Evolutionary conservation across 2,888 invertebrate species (phyloP).

Genomic region (Ommatoiulus sabulosus): DNA sequence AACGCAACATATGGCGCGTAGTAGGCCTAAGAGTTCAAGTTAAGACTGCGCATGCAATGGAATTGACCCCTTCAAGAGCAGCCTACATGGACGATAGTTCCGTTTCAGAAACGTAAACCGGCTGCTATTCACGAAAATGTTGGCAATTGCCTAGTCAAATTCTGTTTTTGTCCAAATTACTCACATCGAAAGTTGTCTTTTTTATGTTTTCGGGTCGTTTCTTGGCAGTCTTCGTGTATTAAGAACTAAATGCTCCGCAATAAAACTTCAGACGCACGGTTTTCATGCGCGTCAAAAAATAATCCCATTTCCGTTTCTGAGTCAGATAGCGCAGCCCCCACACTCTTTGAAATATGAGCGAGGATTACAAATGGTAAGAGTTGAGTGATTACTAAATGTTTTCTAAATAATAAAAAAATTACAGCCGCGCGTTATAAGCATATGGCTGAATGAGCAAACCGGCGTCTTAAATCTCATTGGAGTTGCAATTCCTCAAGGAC

Average conservation of each 20-base stretch:
- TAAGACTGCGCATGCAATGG: not conserved
- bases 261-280: not conserved
- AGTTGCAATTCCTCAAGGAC: not conserved
- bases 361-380: slow-evolving; percentile 43
- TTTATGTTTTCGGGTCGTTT: not conserved
- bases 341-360: not conserved
- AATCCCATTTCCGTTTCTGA: slow-evolving; percentile 40
- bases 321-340: not conserved
- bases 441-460: slow-evolving; percentile 31
- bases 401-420: not conserved
- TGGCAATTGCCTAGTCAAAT: not conserved
- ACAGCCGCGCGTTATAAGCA: not conserved
- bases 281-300: not conserved
- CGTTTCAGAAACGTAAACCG: not conserved
- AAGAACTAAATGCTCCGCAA: not conserved
- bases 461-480: slow-evolving; percentile 23
- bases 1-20: not conserved
- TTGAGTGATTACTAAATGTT: slow-evolving; percentile 43
- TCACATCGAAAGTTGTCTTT: not conserved
- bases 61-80: not conserved
- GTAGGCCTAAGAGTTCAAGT: not conserved
- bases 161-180: not conserved
- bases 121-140: not conserved
- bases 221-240: not conserved
- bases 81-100: not conserved